A percentile compares a stretch with the other conserved stretches of the same genome.
These are phyloP conservation scores for Myzus persicae DNA, from an alignment of 1,140 invertebrate genomes.

Conservation along the genomic window DNA sequence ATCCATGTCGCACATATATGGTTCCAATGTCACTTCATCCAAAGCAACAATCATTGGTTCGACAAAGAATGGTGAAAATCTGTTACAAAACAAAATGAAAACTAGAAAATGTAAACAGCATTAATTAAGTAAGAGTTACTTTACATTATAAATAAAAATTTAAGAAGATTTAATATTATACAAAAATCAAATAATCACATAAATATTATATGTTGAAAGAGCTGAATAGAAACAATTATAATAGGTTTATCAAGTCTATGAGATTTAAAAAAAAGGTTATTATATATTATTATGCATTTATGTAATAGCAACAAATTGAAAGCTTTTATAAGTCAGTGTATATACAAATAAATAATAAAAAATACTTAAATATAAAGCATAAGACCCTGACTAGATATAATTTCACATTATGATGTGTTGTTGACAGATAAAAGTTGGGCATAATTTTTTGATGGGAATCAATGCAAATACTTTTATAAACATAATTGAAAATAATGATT, in stretches of 20 bases:
- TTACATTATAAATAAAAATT: background rate
- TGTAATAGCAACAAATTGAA: too few relatives aligned
- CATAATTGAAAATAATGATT: background rate
- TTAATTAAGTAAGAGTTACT: background rate
- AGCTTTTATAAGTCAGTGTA: too few relatives aligned
- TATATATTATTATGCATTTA: too few relatives aligned
- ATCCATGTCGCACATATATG: constrained; percentile 94
- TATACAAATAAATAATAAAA: too few relatives aligned
- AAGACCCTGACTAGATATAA: too few relatives aligned
- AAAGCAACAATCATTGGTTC: constrained; percentile 96
- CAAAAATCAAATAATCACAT: constrained; percentile 62
- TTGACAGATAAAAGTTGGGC: too few relatives aligned
- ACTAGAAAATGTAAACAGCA: background rate
- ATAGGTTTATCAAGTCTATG: background rate
- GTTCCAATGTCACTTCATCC: constrained; percentile 85
- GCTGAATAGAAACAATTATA: background rate
- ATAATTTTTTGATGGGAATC: too few relatives aligned
- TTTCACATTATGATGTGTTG: too few relatives aligned
- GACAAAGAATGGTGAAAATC: constrained; percentile 97
- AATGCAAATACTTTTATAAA: too few relatives aligned
- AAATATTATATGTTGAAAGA: background rate
- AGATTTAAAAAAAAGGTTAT: background rate
- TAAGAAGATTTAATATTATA: background rate
- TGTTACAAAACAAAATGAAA: constrained; percentile 61
- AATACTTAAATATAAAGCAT: too few relatives aligned